These are phyloP conservation scores for Pteronura brasiliensis DNA, from an alignment of 2,113 vertebrate species.

Conservation along the genomic window DNA sequence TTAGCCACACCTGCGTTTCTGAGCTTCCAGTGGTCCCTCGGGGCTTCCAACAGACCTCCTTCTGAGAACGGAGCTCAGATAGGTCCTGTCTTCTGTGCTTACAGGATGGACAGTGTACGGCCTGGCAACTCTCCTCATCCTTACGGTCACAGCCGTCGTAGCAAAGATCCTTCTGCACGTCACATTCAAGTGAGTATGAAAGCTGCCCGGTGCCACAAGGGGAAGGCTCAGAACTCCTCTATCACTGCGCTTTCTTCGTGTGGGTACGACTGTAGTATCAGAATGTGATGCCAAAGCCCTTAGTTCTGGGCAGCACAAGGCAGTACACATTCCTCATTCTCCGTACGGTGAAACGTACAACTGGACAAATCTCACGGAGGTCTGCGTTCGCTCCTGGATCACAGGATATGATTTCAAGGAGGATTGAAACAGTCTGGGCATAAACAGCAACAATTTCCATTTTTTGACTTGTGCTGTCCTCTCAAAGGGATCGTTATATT, in stretches of 20 bases:
- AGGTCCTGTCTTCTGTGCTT: conserved; percentile 22
- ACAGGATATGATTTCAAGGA: background rate
- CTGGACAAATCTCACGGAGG: background rate
- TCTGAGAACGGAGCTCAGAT: background rate
- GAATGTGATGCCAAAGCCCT: background rate
- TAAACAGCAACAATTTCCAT: background rate
- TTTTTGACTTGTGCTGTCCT: background rate
- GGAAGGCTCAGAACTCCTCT: background rate
- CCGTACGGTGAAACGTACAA: background rate
- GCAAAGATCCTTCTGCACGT: conserved; percentile 94
- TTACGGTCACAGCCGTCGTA: conserved; percentile 92
- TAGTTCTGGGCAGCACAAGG: background rate
- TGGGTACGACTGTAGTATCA: background rate
- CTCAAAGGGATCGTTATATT: background rate
- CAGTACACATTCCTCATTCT: background rate
- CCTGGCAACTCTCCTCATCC: conserved; percentile 91
- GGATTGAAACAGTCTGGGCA: background rate
- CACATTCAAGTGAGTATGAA: conserved; percentile 91
- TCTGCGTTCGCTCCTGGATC: background rate
- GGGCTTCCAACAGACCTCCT: background rate
- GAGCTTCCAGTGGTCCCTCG: background rate
- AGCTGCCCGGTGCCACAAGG: background rate
- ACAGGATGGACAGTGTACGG: conserved; percentile 96
- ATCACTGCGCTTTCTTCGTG: background rate
- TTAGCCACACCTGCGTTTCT: background rate